Percentiles rank a stretch among this genome's conserved stretches.
These are phyloP conservation scores for Callopanchax toddi DNA, from an alignment of 2,113 vertebrate species.

Conservation along the genomic window DNA sequence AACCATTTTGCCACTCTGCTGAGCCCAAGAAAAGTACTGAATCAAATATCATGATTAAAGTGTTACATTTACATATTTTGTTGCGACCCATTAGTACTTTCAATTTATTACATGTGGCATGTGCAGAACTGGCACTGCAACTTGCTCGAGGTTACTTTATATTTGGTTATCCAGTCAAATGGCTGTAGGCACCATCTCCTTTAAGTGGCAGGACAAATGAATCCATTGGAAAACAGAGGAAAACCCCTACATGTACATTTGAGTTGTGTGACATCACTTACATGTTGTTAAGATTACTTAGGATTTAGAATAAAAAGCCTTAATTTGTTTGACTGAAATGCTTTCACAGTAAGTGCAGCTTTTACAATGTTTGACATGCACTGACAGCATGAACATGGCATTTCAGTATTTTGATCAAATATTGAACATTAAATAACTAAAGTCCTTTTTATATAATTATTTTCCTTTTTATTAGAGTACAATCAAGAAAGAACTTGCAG, in stretches of 20 bases:
- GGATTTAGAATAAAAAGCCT: conserved; percentile 12
- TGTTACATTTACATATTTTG: conserved; percentile 26
- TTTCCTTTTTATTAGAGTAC: no score
- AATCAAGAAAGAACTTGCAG: no score
- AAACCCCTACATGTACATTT: neutral
- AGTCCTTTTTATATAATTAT: no score
- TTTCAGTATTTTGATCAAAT: neutral
- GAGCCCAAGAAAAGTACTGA: neutral
- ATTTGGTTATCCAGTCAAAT: no score
- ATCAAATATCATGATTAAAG: conserved; percentile 22
- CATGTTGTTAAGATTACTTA: conserved; percentile 1
- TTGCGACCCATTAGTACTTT: conserved; percentile 4
- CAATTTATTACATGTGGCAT: conserved; percentile 1
- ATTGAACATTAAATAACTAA: no score
- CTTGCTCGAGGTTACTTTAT: neutral
- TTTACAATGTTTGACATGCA: conserved; percentile 16
- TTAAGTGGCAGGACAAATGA: neutral
- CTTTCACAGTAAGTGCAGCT: conserved; percentile 18
- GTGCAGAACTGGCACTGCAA: neutral
- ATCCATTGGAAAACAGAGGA: neutral
- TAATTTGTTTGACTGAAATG: conserved; percentile 17
- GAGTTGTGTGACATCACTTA: neutral
- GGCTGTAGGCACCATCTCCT: neutral
- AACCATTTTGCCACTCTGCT: neutral
- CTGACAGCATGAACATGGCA: conserved; percentile 12